These are phyloP conservation scores for Hermatobates lingyangjiaoensis DNA, from an alignment of 1,140 invertebrate species.

Conservation along the genomic window DNA sequence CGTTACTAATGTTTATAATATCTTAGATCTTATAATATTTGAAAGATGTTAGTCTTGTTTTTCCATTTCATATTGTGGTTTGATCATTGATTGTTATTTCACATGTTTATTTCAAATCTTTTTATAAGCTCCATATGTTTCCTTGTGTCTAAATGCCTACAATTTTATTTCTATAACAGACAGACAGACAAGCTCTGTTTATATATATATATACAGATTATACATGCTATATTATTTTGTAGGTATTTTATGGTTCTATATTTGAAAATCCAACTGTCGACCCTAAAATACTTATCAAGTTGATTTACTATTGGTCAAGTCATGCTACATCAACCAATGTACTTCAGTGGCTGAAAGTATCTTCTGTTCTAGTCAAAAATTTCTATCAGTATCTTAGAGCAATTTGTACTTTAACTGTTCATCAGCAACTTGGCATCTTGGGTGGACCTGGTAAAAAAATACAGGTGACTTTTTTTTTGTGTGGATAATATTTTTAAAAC, in stretches of 20 bases:
- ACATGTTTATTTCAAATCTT: no score
- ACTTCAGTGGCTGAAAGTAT: conserved; percentile 69
- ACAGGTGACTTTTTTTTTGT: conserved; percentile 24
- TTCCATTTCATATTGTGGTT: no score
- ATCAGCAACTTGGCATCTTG: conserved; percentile 47
- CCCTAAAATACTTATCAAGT: conserved; percentile 56
- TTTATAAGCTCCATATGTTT: no score
- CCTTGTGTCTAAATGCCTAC: no score
- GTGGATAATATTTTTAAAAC: not conserved
- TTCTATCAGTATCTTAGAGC: conserved; percentile 60
- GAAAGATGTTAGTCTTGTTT: no score
- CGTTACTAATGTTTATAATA: no score
- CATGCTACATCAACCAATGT: conserved; percentile 75
- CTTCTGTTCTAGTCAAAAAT: conserved; percentile 52
- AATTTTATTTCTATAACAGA: no score
- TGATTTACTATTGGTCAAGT: conserved; percentile 78
- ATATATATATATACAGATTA: no score
- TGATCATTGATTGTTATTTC: no score
- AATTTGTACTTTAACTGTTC: conserved; percentile 54
- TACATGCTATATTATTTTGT: conserved; percentile 4
- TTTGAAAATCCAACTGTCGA: conserved; percentile 66
- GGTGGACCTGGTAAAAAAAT: conserved; percentile 45
- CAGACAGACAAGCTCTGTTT: no score
- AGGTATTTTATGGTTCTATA: conserved; percentile 59
- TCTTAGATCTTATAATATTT: no score